A percentile compares a stretch with the other conserved stretches of the same genome.
Evolutionary conservation across 2,113 vertebrate species (phyloP).

Genomic region (Potamarius usumacintae): DNA sequence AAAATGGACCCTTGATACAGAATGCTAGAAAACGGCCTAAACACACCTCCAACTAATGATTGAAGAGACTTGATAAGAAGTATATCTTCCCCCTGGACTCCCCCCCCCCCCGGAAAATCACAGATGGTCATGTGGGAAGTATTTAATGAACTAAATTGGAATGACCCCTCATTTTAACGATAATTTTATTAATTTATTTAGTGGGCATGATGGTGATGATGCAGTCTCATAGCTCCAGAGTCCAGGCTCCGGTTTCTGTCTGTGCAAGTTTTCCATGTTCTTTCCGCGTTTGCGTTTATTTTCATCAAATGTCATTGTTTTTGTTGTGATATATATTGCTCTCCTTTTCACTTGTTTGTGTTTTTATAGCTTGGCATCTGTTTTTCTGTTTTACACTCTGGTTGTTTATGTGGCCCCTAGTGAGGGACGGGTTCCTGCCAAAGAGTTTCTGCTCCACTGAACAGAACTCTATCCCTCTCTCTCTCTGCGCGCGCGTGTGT

Average conservation of each 20-base stretch:
- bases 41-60: too few relatives aligned
- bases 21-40: too few relatives aligned
- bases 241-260: background rate
- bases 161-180: background rate
- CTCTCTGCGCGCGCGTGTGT: background rate
- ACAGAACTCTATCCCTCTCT: background rate
- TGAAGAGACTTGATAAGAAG: too few relatives aligned
- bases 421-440: background rate
- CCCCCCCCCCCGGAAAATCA: too few relatives aligned
- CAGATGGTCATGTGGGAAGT: too few relatives aligned
- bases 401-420: conserved; percentile 5
- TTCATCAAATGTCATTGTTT: too few relatives aligned
- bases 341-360: background rate
- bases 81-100: too few relatives aligned
- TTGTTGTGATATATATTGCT: background rate
- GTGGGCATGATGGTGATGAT: background rate
- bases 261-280: too few relatives aligned
- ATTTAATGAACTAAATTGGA: too few relatives aligned
- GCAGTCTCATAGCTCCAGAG: background rate
- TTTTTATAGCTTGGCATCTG: conserved; percentile 18
- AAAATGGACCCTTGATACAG: too few relatives aligned
- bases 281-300: background rate
- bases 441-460: conserved; percentile 31
- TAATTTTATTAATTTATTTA: background rate
- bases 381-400: conserved; percentile 20